A percentile compares a stretch with the other conserved stretches of the same genome.
These are phyloP conservation scores for Patella depressa DNA, from an alignment of 2,888 invertebrate genomes.

Conservation along the genomic window DNA sequence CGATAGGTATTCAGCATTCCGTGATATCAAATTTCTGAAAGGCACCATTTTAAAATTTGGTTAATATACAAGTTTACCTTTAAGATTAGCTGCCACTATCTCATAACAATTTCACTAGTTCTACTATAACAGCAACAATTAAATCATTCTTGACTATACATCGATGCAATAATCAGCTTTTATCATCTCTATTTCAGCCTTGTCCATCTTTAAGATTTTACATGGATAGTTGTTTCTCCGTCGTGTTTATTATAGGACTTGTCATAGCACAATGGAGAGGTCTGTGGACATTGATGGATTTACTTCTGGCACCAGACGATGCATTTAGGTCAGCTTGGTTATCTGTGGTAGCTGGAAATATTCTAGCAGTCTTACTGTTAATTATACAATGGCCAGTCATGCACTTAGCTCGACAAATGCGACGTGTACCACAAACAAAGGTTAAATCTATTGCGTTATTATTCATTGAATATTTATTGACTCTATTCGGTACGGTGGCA, in stretches of 20 bases:
- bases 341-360: not conserved
- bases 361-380: not conserved
- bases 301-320: not conserved
- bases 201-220: not conserved
- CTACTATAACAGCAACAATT: too few species aligned
- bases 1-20: too few species aligned
- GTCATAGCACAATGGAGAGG: not conserved
- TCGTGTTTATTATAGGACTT: not conserved
- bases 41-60: too few species aligned
- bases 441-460: not conserved
- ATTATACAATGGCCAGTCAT: not conserved
- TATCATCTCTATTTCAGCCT: not conserved
- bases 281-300: not conserved
- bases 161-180: too few species aligned
- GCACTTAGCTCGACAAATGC: not conserved
- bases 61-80: too few species aligned
- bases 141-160: too few species aligned
- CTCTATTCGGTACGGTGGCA: not conserved
- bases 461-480: not conserved
- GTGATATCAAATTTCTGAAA: too few species aligned
- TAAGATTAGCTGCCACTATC: too few species aligned
- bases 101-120: too few species aligned
- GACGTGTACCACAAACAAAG: not conserved
- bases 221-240: not conserved
- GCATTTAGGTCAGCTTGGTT: not conserved